Conservation (phyloP, 2,797 vertebrate species). For the Phataginus tricuspis region DNA sequence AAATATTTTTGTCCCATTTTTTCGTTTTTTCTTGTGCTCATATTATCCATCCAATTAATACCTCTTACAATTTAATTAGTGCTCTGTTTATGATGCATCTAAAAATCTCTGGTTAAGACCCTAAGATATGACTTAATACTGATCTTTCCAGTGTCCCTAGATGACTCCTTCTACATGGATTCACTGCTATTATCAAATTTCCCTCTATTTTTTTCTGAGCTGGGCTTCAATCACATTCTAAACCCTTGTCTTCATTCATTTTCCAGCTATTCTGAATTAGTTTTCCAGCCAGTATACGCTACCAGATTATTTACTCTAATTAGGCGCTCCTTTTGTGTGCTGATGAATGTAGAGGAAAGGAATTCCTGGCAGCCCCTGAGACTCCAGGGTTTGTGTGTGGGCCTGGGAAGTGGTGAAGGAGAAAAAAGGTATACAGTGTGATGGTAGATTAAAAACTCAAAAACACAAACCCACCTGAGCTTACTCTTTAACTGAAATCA, state of each 20-base stretch:
- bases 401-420: not conserved
- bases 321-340: not conserved
- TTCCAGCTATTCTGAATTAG: conserved; percentile 49
- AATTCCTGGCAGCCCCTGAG: not conserved
- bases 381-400: not conserved
- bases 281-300: conserved; percentile 22
- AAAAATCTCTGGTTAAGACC: not conserved
- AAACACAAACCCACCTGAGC: not conserved
- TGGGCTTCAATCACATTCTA: conserved; percentile 29
- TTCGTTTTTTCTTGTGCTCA: conserved; percentile 46
- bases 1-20: conserved; percentile 8
- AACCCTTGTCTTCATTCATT: conserved; percentile 44
- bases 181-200: conserved; percentile 28
- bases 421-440: not conserved
- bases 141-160: not conserved
- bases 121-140: not conserved
- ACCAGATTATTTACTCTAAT: conserved; percentile 57
- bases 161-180: not conserved
- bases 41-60: conserved; percentile 3
- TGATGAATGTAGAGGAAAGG: conserved; percentile 7
- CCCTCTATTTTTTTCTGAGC: not conserved
- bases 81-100: conserved; percentile 18
- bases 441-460: not conserved
- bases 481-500: not conserved
- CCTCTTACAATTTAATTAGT: conserved; percentile 2